phyloP scores from a whole-genome alignment of 2,888 invertebrate species.

The Heliconius ismenius region DNA sequence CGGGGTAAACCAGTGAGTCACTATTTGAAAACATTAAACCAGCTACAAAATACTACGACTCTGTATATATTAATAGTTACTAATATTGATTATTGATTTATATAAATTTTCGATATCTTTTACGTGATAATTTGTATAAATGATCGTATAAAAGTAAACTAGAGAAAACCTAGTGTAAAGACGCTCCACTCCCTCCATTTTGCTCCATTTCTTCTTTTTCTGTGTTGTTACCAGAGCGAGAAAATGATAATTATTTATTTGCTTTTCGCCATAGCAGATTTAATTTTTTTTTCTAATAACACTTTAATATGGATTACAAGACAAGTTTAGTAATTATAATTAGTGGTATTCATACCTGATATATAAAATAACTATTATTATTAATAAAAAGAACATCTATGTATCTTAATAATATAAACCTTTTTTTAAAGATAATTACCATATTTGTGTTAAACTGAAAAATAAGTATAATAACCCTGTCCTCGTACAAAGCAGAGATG shows the following conservation, averaged over 20 bases:
- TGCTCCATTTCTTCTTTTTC: not conserved
- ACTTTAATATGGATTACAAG: no score
- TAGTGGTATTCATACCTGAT: no score
- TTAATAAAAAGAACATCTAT: no score
- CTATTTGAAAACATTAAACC: not conserved
- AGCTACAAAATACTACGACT: not conserved
- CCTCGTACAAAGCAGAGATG: constrained; percentile 2
- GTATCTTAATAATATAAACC: no score
- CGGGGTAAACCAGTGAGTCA: constrained; percentile 16
- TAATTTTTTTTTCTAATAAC: no score
- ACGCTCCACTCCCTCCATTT: not conserved
- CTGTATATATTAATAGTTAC: not conserved
- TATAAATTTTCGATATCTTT: not conserved
- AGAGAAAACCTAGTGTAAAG: no score
- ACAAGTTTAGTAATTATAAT: no score
- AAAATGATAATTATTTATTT: no score
- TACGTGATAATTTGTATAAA: not conserved
- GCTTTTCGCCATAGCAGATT: no score
- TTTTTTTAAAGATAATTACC: not conserved
- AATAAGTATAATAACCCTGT: constrained; percentile 5
- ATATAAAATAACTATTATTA: no score
- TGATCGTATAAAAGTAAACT: not conserved
- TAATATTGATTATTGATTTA: not conserved
- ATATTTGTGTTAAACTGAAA: not conserved
- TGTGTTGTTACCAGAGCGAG: no score